Conservation (phyloP, 2,113 vertebrate genomes). For the Podarcis cretensis region DNA sequence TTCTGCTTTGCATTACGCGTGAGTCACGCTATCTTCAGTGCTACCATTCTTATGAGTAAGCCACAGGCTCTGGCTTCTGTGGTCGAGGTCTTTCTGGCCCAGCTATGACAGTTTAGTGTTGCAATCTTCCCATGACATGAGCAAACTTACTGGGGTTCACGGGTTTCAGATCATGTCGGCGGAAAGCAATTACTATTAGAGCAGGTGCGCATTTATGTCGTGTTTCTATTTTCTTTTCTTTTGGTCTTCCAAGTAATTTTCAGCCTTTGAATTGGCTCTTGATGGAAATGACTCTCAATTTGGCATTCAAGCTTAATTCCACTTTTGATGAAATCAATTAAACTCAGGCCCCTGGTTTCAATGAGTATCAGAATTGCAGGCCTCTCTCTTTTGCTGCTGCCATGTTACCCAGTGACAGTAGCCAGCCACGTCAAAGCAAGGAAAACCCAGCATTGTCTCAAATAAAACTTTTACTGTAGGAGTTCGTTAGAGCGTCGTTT, state of each 20-base stretch:
- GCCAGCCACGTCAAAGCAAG: background rate
- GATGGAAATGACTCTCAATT: background rate
- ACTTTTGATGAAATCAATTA: constrained; percentile 2
- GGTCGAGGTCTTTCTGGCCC: constrained; percentile 36
- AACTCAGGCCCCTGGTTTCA: constrained; percentile 28
- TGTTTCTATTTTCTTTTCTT: background rate
- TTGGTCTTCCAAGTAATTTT: background rate
- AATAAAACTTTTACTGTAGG: background rate
- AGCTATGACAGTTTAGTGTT: background rate
- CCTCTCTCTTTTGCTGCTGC: background rate
- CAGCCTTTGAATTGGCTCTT: background rate
- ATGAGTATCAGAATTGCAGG: fast-evolving
- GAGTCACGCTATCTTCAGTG: constrained; percentile 29
- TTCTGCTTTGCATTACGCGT: constrained; percentile 42
- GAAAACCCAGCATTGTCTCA: constrained; percentile 15
- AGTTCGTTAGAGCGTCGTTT: background rate
- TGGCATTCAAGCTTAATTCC: background rate
- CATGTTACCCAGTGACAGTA: constrained; percentile 1
- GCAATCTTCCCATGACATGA: background rate
- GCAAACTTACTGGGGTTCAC: background rate
- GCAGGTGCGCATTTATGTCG: background rate
- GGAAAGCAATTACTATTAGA: constrained; percentile 8
- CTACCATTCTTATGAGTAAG: constrained; percentile 46
- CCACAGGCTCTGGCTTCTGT: constrained; percentile 30
- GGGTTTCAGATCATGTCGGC: constrained; percentile 1